Percentiles rank a stretch among this genome's conserved stretches.
Conservation (phyloP, 2,113 vertebrate genomes). For the Naja naja region DNA sequence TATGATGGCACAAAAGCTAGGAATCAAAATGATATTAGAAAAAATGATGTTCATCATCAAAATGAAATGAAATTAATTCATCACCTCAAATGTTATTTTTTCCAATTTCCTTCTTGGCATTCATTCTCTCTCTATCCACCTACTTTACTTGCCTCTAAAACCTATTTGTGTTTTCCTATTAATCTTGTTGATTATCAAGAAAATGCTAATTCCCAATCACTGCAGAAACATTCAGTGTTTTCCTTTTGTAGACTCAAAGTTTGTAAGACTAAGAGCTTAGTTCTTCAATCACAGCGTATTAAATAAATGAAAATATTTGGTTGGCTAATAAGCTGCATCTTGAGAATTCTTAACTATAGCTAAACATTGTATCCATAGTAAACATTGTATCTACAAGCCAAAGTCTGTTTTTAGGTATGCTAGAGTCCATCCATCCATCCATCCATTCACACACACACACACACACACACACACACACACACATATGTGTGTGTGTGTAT, state of each 20-base stretch:
- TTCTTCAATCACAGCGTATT: background rate
- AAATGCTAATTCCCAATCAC: background rate
- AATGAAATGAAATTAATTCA: background rate
- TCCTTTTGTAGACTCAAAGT: background rate
- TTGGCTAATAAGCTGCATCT: background rate
- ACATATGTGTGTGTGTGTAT: no score
- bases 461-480: no score
- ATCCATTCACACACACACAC: background rate
- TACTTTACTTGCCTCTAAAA: background rate
- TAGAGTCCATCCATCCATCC: background rate
- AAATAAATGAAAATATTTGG: background rate
- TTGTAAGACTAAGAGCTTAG: background rate
- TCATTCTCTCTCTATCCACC: background rate
- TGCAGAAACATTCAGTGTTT: background rate
- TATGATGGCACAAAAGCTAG: background rate
- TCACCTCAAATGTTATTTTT: background rate
- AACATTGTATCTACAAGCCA: background rate
- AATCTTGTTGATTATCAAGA: background rate
- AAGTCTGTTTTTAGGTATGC: background rate
- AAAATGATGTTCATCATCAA: background rate
- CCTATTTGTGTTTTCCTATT: background rate
- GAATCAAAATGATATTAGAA: background rate
- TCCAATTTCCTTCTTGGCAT: background rate
- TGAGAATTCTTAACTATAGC: background rate
- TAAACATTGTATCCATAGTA: background rate